These are phyloP conservation scores for Bradypodion pumilum DNA, from an alignment of 2,797 vertebrate genomes.

Conservation along the genomic window DNA sequence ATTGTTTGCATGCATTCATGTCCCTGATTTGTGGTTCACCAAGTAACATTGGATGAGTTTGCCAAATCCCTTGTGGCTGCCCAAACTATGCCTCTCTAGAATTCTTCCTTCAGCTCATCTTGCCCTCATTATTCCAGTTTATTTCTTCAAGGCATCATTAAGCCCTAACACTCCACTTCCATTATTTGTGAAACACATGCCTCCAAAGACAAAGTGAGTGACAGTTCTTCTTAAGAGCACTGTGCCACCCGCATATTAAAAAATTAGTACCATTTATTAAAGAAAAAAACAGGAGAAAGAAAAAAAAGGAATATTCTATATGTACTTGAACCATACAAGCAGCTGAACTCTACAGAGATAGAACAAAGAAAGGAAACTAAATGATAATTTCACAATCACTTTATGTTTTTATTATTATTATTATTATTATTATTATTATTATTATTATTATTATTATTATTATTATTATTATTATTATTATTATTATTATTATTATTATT, in stretches of 20 bases:
- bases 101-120: conserved; percentile 12
- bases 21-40: neutral
- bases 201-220: conserved; percentile 1
- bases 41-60: neutral
- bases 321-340: neutral
- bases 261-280: neutral
- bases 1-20: neutral
- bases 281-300: neutral
- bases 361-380: neutral
- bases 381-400: neutral
- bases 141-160: conserved; percentile 24
- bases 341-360: neutral
- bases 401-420: no score
- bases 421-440: no score
- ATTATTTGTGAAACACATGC: conserved; percentile 10
- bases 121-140: conserved; percentile 15
- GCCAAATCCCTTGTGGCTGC: neutral
- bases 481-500: no score
- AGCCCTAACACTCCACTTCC: neutral
- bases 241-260: conserved; percentile 8
- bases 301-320: neutral
- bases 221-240: neutral
- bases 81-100: conserved; percentile 2
- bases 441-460: no score
- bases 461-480: no score